phyloP scores from a whole-genome alignment of 1,140 invertebrate species.

The Dendrolimus kikuchii region DNA sequence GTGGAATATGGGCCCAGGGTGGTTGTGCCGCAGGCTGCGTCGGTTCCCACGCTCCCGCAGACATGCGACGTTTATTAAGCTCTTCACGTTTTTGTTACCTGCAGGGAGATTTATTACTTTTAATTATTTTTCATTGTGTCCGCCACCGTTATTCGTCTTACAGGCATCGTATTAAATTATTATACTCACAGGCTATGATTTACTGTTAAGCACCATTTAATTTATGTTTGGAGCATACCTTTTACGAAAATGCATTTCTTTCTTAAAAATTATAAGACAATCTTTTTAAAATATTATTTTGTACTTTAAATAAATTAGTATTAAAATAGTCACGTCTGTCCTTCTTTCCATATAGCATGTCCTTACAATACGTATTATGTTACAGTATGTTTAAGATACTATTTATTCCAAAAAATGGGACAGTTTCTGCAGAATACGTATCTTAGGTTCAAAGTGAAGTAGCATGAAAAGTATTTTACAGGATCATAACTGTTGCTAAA shows the following conservation, averaged over 20 bases:
- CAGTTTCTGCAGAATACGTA: no score
- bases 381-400: no score
- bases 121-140: constrained; percentile 68
- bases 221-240: constrained; percentile 14
- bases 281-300: no score
- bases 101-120: constrained; percentile 68
- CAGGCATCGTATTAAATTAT: constrained; percentile 46
- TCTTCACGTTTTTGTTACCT: constrained; percentile 64
- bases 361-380: no score
- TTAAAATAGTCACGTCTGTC: no score
- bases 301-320: no score
- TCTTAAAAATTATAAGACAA: no score
- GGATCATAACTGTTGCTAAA: no score
- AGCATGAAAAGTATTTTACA: no score
- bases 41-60: constrained; percentile 48
- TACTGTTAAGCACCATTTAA: constrained; percentile 21
- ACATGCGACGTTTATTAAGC: constrained; percentile 62
- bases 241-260: neutral
- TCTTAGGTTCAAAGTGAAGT: no score
- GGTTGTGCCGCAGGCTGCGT: constrained; percentile 17
- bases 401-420: no score
- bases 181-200: constrained; percentile 40
- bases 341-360: no score
- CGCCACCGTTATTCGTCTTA: constrained; percentile 41
- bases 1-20: neutral